Base-by-base conservation (phyloP, 2,888 invertebrate genomes). In the Melanargia galathea region DNA sequence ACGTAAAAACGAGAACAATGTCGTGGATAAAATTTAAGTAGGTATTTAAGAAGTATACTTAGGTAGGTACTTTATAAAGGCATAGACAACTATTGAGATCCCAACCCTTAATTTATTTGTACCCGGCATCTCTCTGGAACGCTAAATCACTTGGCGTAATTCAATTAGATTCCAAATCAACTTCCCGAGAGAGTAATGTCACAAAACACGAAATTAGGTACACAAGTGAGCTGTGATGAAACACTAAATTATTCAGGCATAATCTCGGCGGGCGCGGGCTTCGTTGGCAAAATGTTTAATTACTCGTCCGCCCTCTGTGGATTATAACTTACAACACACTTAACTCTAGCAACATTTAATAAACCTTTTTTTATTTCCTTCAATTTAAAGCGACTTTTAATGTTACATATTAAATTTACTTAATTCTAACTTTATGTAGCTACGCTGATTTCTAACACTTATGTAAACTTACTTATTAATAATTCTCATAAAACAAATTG, bases 171-270 rank as follows among this genome's bases (percentile, higher is more conserved):
- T 43, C 56, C 26, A 10, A 26, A 56, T 56, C 56, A 56, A 56
- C 30, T 22, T 56, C 43, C 30, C 40, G 6, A 18, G 40, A 30
- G 56, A 16, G 43, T 16, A 18, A 56, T 56, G 56, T 56, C 56
- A 56, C 56, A 43, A 56, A 43, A 56, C 35, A 58, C 33, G 10
- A 22, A 58, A 58, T 58, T 58, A 57, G 58, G 46, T 58, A 48
- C 33, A 62, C 56, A 48, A 52, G 43, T 49, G 56, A 67, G 60
- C 49, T 49, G 60, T 48, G 60, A 67, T 58, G 54, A 51, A 60
- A 11, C 46, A 43, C 33, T 67, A 55, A 67, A 58, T 67, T 67
- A 67, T 67, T 65, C 60, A 67, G 6, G 60, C 35, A 48, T 48
- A 46, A 58, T 46, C 58, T 56, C 56, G 56, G 11, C 56, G 56